Conservation (phyloP, 1,140 invertebrate species). For the Drosophila simulans region DNA sequence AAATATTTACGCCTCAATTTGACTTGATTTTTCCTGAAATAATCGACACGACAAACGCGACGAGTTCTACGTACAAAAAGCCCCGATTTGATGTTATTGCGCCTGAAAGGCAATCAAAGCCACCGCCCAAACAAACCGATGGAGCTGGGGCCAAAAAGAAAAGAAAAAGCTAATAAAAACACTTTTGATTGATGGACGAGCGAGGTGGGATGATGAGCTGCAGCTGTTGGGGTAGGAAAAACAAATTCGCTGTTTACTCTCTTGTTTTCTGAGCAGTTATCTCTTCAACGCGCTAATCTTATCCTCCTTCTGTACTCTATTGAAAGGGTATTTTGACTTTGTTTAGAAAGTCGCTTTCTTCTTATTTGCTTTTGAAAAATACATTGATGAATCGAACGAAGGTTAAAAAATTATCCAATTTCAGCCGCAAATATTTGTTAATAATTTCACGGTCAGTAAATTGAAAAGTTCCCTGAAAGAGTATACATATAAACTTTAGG, state of each 20-base stretch:
- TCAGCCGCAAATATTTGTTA: too few species aligned
- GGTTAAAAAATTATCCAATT: too few species aligned
- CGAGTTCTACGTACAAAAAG: conserved; percentile 43
- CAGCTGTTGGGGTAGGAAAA: conserved; percentile 37
- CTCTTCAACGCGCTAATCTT: conserved; percentile 9
- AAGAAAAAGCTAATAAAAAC: conserved; percentile 26
- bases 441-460: too few species aligned
- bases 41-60: conserved; percentile 65
- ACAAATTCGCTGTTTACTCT: background rate
- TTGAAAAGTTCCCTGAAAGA: too few species aligned
- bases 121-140: conserved; percentile 16
- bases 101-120: conserved; percentile 59
- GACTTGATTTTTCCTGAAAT: conserved; percentile 35
- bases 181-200: conserved; percentile 52
- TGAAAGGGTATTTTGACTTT: background rate
- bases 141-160: conserved; percentile 1
- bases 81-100: conserved; percentile 57
- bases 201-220: conserved; percentile 3
- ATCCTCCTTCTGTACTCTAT: conserved; percentile 6
- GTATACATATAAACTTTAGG: too few species aligned
- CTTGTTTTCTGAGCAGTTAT: conserved; percentile 21
- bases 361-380: too few species aligned
- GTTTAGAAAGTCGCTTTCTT: too few species aligned
- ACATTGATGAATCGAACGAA: too few species aligned
- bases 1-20: conserved; percentile 69